Evolutionary conservation across 30 jellyfish, hydroid and myxozoan species (phyloP).

Genomic region (Turritopsis dohrnii): DNA sequence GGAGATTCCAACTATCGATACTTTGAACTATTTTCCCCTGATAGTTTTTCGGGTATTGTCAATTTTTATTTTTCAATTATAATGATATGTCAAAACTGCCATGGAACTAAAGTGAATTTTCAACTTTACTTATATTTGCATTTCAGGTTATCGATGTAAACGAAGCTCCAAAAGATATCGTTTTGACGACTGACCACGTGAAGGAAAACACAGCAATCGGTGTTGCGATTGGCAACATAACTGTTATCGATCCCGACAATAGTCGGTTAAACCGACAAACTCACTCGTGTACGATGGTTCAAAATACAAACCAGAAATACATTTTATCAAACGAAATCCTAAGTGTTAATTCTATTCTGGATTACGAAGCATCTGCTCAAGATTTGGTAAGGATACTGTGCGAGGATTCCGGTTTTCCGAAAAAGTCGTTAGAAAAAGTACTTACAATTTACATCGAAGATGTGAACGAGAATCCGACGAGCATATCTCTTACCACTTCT

Average conservation of each 20-base stretch:
- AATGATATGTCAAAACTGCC: too few relatives aligned
- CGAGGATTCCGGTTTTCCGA: constrained; percentile 59
- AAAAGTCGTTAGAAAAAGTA: constrained; percentile 6
- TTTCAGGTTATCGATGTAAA: constrained; percentile 59
- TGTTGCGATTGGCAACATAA: constrained; percentile 34
- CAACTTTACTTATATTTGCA: too few relatives aligned
- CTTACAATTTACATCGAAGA: constrained; percentile 42
- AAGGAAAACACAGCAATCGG: constrained; percentile 50
- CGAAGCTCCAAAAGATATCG: constrained; percentile 69
- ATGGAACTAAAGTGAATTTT: too few relatives aligned
- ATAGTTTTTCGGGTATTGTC: too few relatives aligned
- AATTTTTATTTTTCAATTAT: too few relatives aligned
- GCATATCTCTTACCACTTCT: constrained; percentile 3
- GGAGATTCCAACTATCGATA: too few relatives aligned
- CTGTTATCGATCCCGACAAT: constrained; percentile 76
- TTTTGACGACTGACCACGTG: constrained; percentile 26
- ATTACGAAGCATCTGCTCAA: neutral
- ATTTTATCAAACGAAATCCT: neutral
- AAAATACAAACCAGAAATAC: neutral
- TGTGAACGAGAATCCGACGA: constrained; percentile 72
- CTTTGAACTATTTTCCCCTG: too few relatives aligned
- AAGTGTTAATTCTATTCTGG: neutral
- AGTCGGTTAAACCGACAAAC: constrained; percentile 30
- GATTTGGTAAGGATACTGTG: constrained; percentile 11
- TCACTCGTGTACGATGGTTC: constrained; percentile 38